These are phyloP conservation scores for Steinernema scapterisci DNA, from an alignment of 2,888 invertebrate species.

Conservation along the genomic window DNA sequence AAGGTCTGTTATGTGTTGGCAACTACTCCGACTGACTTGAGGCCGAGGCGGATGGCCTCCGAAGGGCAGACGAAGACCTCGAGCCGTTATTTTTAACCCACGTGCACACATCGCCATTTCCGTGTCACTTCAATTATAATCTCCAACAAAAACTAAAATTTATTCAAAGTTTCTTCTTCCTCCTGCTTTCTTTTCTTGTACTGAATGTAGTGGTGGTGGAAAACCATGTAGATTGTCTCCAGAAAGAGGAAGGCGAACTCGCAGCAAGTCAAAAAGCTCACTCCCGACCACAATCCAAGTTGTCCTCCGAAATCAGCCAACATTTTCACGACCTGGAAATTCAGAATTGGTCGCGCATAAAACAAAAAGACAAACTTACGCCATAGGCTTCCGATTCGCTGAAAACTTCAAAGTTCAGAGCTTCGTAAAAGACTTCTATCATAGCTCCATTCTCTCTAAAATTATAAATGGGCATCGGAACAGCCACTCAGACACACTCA, in stretches of 20 bases:
- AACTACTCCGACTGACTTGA: neutral
- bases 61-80: too few relatives aligned
- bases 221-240: slow-evolving; percentile 56
- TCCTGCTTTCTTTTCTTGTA: slow-evolving; percentile 9
- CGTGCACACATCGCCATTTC: neutral
- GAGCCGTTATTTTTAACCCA: too few relatives aligned
- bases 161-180: neutral
- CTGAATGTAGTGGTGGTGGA: slow-evolving; percentile 47
- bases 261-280: slow-evolving; percentile 62
- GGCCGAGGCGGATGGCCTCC: too few relatives aligned
- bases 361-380: slow-evolving; percentile 41
- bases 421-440: slow-evolving; percentile 65
- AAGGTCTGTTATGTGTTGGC: neutral
- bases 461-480: slow-evolving; percentile 2
- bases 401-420: slow-evolving; percentile 61
- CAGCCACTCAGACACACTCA: slow-evolving; percentile 33
- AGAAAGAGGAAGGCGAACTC: slow-evolving; percentile 59
- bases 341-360: neutral
- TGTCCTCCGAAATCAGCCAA: slow-evolving; percentile 61
- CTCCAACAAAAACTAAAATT: neutral
- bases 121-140: neutral
- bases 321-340: slow-evolving; percentile 63
- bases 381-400: slow-evolving; percentile 64
- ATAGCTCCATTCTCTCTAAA: slow-evolving; percentile 65
- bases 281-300: slow-evolving; percentile 62